Evolutionary conservation across 2,797 vertebrate genomes (phyloP).

Genomic region (Rhynchotus rufescens): DNA sequence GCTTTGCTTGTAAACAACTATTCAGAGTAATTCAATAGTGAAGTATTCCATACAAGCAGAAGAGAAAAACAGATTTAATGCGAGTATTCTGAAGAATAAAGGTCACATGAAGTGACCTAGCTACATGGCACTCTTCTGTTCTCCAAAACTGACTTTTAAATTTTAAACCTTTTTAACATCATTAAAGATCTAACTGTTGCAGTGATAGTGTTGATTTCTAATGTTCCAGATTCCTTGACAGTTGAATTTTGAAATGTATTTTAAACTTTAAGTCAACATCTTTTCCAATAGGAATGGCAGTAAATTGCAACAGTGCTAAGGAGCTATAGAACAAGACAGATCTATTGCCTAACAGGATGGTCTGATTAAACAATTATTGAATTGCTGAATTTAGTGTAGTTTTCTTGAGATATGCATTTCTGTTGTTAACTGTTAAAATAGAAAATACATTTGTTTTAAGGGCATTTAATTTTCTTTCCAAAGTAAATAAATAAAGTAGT

Average conservation of each 20-base stretch:
- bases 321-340: background rate
- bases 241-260: background rate
- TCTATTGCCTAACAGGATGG: background rate
- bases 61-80: background rate
- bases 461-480: slow-evolving; percentile 12
- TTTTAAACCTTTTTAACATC: background rate
- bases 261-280: background rate
- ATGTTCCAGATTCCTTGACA: background rate
- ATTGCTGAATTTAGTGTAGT: background rate
- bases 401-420: slow-evolving; percentile 16
- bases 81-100: background rate
- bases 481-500: slow-evolving; percentile 22
- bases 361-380: background rate
- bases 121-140: background rate
- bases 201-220: rapidly evolving
- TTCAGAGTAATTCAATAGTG: background rate
- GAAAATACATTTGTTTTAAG: slow-evolving; percentile 9
- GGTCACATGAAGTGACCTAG: background rate
- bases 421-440: slow-evolving; percentile 5
- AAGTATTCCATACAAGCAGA: background rate
- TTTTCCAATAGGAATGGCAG: background rate
- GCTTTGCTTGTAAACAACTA: background rate
- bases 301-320: background rate
- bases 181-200: background rate
- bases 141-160: rapidly evolving